A percentile compares a stretch with the other conserved stretches of the same genome.
These are phyloP conservation scores for Lochmaea crataegi DNA, from an alignment of 2,888 invertebrate species.

Conservation along the genomic window DNA sequence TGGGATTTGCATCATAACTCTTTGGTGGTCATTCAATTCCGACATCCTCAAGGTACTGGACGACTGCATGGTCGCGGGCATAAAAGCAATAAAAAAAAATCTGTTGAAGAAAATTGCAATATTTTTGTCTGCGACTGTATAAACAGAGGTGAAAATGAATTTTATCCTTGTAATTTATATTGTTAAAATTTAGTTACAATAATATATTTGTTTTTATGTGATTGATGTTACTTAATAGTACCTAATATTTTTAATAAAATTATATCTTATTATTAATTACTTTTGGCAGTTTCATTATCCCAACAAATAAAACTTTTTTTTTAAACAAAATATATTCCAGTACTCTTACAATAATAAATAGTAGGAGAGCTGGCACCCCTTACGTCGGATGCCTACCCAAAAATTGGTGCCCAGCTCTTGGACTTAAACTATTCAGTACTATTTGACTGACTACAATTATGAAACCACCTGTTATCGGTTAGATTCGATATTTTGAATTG, in stretches of 20 bases:
- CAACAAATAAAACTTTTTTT: too few species aligned
- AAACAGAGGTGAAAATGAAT: constrained; percentile 31
- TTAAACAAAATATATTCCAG: too few species aligned
- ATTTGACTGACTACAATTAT: constrained; percentile 22
- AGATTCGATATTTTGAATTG: constrained; percentile 32
- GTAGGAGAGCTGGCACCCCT: too few species aligned
- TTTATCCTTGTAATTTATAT: constrained; percentile 29
- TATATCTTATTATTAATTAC: constrained; percentile 40
- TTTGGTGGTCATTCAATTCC: too few species aligned
- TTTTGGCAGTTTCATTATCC: neutral
- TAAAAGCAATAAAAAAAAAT: too few species aligned
- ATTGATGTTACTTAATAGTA: constrained; percentile 62
- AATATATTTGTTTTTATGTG: constrained; percentile 54
- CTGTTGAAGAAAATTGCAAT: too few species aligned
- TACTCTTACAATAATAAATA: too few species aligned
- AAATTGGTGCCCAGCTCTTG: neutral
- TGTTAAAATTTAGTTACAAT: constrained; percentile 44
- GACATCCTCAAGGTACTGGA: too few species aligned
- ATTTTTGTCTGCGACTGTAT: too few species aligned
- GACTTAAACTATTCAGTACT: neutral
- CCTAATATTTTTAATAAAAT: constrained; percentile 64
- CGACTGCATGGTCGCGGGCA: too few species aligned
- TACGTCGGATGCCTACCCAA: too few species aligned
- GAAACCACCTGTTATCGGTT: constrained; percentile 37
- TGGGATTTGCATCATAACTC: too few species aligned